Evolutionary conservation across 1,140 invertebrate species (phyloP), one percentile per base, ranked within the genome.

Genomic region (Meloidogyne floridensis): DNA sequence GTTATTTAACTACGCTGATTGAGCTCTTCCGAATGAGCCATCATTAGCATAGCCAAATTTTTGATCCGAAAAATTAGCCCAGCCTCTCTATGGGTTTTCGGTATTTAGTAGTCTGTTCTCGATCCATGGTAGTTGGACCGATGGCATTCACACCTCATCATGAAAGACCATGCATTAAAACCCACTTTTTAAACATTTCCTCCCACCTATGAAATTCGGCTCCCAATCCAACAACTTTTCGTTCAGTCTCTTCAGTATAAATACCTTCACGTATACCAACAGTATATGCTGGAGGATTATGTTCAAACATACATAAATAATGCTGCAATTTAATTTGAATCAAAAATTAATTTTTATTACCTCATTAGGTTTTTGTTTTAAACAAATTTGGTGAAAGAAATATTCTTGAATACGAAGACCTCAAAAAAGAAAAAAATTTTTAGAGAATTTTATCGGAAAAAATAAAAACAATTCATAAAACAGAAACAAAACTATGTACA

Each of bases 211-310:
- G 86, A 82, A 86, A 87, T 42, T 88, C 86, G 8, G 85, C 86
- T 15, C 86, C 86, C 5, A 86, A 56, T 43, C 9, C 15, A 75
- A 90, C 92, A 11, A 97, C 90, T 82, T 93, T 92, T 3, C 92
- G 85, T 89, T 95, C 94, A 70, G 94, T 93, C 78, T 93, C 90
- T 2, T 91, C 82, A 1, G 93, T 92, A 84, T 96, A 96, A 70
- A 92, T 91, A 87, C 94, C 93, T 13, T 93, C 93, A 69, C 97
- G 92, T 87, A 95, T 92, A 78, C 97, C 97, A 65, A 96, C 93
- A 2, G 97, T 99, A 88, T 96, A 99, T 2, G 98, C 95, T 70
- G 96, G 95, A 32, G 91, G 83, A 15, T 65, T 65, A 86, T 93
- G 93, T 87, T 93, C 92, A 15, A 92, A 90, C 42, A 92, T 81